Base-by-base conservation (phyloP, 2,113 vertebrate genomes). In the Brachirus orientalis region DNA sequence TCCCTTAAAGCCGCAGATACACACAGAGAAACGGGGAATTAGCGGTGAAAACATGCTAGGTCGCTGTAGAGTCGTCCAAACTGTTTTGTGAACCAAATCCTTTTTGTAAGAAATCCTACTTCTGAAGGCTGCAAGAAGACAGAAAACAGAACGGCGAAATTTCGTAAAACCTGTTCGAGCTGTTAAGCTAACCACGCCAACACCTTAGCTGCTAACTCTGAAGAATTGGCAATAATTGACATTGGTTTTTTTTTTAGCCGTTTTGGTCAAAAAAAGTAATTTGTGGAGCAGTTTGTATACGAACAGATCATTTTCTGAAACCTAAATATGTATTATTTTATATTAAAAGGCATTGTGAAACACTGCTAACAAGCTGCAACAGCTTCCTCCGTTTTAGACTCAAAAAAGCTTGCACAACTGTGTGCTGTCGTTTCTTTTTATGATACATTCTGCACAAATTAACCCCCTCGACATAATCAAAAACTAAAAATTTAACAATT, bases 1-100 rank as follows among this genome's bases (percentile, higher is more conserved):
- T 52, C 48, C 68, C 10, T 8, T 47, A 16, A 68, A 69, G 69
- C 46, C n/a, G 10, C 81, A 64, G 72, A 71, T 69, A 20, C 72
- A 68, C 82, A 75, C 75, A 54, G 37, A 54, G 28, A 63, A 13
- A 52, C 10, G 1, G 40, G 48, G 48, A 0, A 1, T 54, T 13
- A 62, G 71, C 51, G 13, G 12, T 8, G 9, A 35, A 54, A 10
- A 22, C 40, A 12, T 53, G 62, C 51, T 63, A 54, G 36, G 48
- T 6, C 2, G 10, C n/a, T 20, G 37, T 28, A 36, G 4, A 54
- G 45, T 8, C 0, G 0, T 28, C 37, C n/a, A n/a, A n/a, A n/a
- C n/a, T n/a, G n/a, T n/a, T n/a, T n/a, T n/a, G n/a, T n/a, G n/a
- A n/a, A n/a, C n/a, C n/a, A n/a, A n/a, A n/a, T n/a, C n/a, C n/a